Evolutionary conservation across 37 sponge, comb jelly and placozoan species (phyloP).

Genomic region (Theonella swinhoei): DNA sequence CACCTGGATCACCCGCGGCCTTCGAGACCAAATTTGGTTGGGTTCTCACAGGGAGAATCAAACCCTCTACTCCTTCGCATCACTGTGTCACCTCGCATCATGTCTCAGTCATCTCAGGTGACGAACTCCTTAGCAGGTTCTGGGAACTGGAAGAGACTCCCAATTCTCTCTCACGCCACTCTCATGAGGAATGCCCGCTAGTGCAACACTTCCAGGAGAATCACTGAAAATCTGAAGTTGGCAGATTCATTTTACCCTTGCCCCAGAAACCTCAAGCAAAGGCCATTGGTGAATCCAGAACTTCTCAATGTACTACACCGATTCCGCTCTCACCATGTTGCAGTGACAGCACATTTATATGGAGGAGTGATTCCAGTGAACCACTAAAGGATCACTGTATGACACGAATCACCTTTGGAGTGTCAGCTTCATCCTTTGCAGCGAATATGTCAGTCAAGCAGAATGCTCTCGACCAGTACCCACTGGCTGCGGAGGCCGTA

Average conservation of each 20-base stretch:
- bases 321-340: background rate
- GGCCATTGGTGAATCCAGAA: background rate
- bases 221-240: no score
- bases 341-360: background rate
- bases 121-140: constrained; percentile 50
- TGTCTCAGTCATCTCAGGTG: background rate
- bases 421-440: no score
- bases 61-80: background rate
- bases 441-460: no score
- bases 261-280: background rate
- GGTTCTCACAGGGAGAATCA: constrained; percentile 40
- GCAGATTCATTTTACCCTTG: no score
- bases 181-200: constrained; percentile 37
- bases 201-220: constrained; percentile 31
- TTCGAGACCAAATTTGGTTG: constrained; percentile 45
- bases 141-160: constrained; percentile 61
- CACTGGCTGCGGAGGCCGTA: no score
- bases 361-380: no score
- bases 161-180: background rate
- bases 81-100: constrained; percentile 17
- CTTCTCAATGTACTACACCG: constrained; percentile 11
- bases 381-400: no score
- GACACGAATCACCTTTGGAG: no score
- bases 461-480: no score
- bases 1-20: constrained; percentile 12